These are phyloP conservation scores for Petroica traversi DNA, from an alignment of 2,113 vertebrate genomes.

Conservation along the genomic window DNA sequence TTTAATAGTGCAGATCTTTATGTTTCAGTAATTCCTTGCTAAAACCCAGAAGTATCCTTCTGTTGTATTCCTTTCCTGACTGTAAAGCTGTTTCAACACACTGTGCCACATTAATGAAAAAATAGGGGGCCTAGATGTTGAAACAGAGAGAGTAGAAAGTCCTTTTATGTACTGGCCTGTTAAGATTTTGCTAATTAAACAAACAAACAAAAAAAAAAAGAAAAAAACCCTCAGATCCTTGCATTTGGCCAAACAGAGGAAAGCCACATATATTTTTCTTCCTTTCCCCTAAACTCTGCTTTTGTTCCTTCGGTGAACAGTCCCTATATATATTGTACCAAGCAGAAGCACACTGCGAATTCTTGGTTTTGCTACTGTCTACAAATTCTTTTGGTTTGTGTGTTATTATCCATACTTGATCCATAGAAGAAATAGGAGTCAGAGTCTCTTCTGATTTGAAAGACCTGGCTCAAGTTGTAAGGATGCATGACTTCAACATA, in stretches of 20 bases:
- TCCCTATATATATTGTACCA: background rate
- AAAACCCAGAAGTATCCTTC: background rate
- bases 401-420: background rate
- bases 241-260: background rate
- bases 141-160: background rate
- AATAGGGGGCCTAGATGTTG: background rate
- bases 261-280: background rate
- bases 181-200: background rate
- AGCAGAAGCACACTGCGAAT: background rate
- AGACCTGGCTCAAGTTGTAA: background rate
- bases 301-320: background rate
- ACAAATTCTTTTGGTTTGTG: background rate
- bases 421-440: background rate
- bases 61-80: background rate
- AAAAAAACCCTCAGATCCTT: background rate
- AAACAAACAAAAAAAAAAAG: too few species aligned
- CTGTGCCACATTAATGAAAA: background rate
- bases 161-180: background rate
- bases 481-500: background rate
- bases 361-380: background rate
- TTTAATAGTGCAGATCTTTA: slow-evolving; percentile 2
- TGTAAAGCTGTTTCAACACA: background rate
- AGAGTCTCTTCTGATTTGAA: background rate
- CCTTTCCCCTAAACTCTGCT: background rate
- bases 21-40: background rate